These are phyloP conservation scores for Ara ararauna DNA, from an alignment of 2,797 vertebrate species.

Conservation along the genomic window DNA sequence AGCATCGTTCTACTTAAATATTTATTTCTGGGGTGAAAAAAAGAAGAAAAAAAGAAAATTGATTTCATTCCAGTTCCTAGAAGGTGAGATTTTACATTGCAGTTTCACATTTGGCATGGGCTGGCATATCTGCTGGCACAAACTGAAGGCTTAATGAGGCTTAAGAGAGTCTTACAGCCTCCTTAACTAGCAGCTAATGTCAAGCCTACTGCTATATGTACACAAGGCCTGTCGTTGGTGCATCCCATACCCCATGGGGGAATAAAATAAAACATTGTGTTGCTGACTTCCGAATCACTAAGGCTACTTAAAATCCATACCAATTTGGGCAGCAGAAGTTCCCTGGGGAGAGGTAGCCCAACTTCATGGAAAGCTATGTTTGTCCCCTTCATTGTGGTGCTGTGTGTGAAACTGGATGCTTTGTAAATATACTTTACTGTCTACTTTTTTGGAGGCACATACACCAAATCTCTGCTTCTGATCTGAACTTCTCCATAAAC, in stretches of 20 bases:
- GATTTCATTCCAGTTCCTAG: not conserved
- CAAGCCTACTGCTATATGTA: not conserved
- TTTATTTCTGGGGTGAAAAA: not conserved
- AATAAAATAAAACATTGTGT: not conserved
- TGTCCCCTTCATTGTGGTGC: not conserved
- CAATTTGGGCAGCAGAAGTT: not conserved
- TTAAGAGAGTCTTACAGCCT: not conserved
- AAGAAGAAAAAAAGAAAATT: not conserved
- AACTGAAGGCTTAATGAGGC: not conserved
- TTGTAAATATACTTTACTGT: not conserved
- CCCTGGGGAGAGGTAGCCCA: not conserved
- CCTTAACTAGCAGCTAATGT: not conserved
- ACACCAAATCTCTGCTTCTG: not conserved
- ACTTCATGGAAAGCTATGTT: not conserved
- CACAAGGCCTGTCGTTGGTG: not conserved
- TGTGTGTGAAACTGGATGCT: rapidly evolving
- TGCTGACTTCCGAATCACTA: not conserved
- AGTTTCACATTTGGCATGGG: not conserved
- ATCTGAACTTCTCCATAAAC: not conserved
- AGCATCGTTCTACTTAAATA: not conserved
- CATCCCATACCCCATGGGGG: not conserved
- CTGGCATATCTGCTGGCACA: constrained; percentile 16
- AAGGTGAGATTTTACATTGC: not conserved
- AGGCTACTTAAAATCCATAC: not conserved
- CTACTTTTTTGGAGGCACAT: not conserved